Evolutionary conservation across 2,797 vertebrate species (phyloP).

Genomic region (Pseudocheirus occidentalis): DNA sequence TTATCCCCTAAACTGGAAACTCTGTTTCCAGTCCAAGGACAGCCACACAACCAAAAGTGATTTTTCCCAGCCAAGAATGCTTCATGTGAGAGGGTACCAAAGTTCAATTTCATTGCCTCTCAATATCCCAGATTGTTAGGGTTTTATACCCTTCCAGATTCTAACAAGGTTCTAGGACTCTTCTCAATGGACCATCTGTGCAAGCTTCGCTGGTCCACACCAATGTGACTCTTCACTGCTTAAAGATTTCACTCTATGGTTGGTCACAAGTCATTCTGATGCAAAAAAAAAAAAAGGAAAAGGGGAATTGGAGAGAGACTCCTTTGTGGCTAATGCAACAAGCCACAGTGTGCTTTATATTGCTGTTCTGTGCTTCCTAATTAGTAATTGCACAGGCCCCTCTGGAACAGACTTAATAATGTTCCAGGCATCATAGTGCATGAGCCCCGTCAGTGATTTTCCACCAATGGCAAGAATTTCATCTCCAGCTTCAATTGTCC

Average conservation of each 20-base stretch:
- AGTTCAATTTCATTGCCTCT: slow-evolving; percentile 61
- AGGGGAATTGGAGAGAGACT: background rate
- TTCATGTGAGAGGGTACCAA: slow-evolving; percentile 62
- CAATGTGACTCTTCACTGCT: slow-evolving; percentile 63
- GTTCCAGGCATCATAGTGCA: slow-evolving; percentile 96
- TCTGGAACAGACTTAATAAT: slow-evolving; percentile 91
- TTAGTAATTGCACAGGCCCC: slow-evolving; percentile 90
- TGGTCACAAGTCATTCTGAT: slow-evolving; percentile 71
- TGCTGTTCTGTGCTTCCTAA: slow-evolving; percentile 89
- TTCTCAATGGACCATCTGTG: background rate
- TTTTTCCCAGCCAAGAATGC: slow-evolving; percentile 60
- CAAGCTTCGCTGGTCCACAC: slow-evolving; percentile 34
- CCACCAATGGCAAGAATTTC: slow-evolving; percentile 93
- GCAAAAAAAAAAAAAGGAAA: slow-evolving; percentile 14
- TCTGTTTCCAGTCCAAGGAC: slow-evolving; percentile 59
- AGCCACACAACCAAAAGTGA: slow-evolving; percentile 65
- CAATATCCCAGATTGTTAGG: slow-evolving; percentile 60
- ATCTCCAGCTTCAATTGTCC: slow-evolving; percentile 91
- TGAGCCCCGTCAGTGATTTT: slow-evolving; percentile 90
- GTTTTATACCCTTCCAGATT: slow-evolving; percentile 52
- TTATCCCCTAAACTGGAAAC: slow-evolving; percentile 53
- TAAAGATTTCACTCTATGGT: slow-evolving; percentile 64
- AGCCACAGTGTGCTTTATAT: slow-evolving; percentile 77
- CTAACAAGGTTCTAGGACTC: slow-evolving; percentile 53
- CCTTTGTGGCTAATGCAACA: slow-evolving; percentile 4